These are phyloP conservation scores for Halisarca cf. caerulea DNA, from an alignment of 37 sponge, comb jelly and placozoan genomes.

Conservation along the genomic window DNA sequence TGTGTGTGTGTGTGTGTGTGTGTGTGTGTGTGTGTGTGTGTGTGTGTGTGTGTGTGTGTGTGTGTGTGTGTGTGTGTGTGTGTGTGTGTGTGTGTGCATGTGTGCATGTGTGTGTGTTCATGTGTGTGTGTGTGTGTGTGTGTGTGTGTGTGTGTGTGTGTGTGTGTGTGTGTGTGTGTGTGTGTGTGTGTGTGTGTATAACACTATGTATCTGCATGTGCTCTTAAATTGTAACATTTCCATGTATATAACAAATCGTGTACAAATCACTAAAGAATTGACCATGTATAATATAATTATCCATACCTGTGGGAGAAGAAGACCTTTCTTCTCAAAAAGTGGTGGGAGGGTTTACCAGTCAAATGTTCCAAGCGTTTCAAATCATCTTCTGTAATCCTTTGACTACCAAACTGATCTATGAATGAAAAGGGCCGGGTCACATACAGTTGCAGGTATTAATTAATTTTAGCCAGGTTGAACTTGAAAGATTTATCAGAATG, in stretches of 20 bases:
- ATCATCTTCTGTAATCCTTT: constrained; percentile 40
- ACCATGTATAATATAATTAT: not conserved
- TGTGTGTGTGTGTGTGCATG: not conserved
- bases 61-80: not conserved
- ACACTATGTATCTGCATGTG: not conserved
- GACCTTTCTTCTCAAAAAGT: constrained; percentile 72
- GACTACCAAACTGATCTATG: constrained; percentile 74
- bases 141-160: constrained; percentile 18
- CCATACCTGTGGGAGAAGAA: constrained; percentile 86
- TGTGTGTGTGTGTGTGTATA: constrained; percentile 11
- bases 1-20: not conserved
- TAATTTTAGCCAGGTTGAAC: too few relatives aligned
- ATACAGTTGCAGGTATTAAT: too few relatives aligned
- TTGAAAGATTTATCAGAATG: too few relatives aligned
- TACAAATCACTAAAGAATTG: too few relatives aligned
- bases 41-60: too few relatives aligned
- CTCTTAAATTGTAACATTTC: too few relatives aligned
- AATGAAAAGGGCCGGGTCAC: not conserved
- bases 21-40: too few relatives aligned
- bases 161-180: constrained; percentile 24
- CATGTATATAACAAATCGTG: too few relatives aligned
- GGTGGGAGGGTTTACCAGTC: constrained; percentile 61
- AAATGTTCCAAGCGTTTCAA: constrained; percentile 56
- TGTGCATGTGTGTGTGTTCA: not conserved
- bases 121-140: constrained; percentile 11